Conservation (phyloP, 2,888 invertebrate genomes). For the Aplocera efformata region DNA sequence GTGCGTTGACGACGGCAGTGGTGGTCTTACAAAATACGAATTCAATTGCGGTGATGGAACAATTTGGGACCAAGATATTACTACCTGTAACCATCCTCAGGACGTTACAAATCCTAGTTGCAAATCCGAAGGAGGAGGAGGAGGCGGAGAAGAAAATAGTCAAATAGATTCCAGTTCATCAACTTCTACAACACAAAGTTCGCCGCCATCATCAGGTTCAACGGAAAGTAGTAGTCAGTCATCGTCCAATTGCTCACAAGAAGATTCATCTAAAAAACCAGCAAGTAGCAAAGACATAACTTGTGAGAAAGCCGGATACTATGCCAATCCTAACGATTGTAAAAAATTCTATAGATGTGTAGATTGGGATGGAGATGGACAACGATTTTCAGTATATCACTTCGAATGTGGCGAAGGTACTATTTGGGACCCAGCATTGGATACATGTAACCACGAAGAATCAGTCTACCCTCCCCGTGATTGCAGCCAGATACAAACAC, state of each 20-base stretch:
- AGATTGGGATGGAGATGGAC: conserved; percentile 78
- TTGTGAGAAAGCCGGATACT: conserved; percentile 82
- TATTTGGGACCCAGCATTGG: conserved; percentile 84
- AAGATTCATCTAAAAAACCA: conserved; percentile 46
- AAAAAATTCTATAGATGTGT: conserved; percentile 85
- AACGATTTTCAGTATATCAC: conserved; percentile 81
- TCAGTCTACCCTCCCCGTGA: conserved; percentile 81
- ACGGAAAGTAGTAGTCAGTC: conserved; percentile 37
- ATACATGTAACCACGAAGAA: conserved; percentile 84
- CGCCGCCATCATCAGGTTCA: conserved; percentile 31
- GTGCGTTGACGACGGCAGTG: conserved; percentile 82
- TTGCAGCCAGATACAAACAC: conserved; percentile 56
- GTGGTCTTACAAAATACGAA: conserved; percentile 80
- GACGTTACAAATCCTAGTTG: conserved; percentile 63
- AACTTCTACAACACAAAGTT: conserved; percentile 15
- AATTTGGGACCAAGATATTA: conserved; percentile 83
- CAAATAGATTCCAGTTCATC: conserved; percentile 28
- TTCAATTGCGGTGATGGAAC: conserved; percentile 85
- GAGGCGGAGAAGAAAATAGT: conserved; percentile 16
- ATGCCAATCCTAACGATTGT: conserved; percentile 81
- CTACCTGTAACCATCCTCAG: conserved; percentile 66
- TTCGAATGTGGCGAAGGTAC: conserved; percentile 86
- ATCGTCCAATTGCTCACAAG: conserved; percentile 45
- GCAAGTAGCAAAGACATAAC: conserved; percentile 43
- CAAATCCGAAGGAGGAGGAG: conserved; percentile 22